Conservation (phyloP, 2,113 vertebrate species). For the Syngnathus floridae region DNA sequence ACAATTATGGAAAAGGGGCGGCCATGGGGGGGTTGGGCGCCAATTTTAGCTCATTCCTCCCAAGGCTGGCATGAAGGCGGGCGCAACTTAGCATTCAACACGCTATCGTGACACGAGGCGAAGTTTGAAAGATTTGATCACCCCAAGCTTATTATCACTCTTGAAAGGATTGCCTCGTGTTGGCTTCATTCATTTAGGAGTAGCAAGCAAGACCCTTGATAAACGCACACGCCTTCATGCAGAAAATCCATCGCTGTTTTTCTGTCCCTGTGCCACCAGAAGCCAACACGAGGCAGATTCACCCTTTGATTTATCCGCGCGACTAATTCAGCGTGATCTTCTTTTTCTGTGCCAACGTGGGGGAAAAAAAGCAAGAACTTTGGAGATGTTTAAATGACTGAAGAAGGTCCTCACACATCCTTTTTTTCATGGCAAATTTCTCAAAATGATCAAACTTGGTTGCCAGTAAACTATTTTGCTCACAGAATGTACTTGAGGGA, state of each 20-base stretch:
- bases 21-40: not conserved
- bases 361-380: not conserved
- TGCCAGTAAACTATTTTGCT: no score
- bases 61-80: constrained; percentile 17
- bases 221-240: constrained; percentile 3
- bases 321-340: constrained; percentile 1
- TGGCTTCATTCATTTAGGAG: constrained; percentile 6
- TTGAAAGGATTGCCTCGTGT: constrained; percentile 5
- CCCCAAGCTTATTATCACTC: not conserved
- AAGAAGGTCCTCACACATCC: no score
- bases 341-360: not conserved
- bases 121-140: constrained; percentile 11
- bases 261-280: not conserved
- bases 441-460: no score
- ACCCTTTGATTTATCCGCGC: constrained; percentile 3
- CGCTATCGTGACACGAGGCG: constrained; percentile 20
- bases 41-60: constrained; percentile 22
- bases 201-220: constrained; percentile 3
- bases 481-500: no score
- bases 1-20: constrained; percentile 8
- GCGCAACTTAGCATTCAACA: constrained; percentile 19
- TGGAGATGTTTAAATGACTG: not conserved
- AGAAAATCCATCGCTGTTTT: not conserved
- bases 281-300: not conserved
- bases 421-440: no score